phyloP scores from a whole-genome alignment of 2,888 invertebrate species.

The Cheilosia impressa region DNA sequence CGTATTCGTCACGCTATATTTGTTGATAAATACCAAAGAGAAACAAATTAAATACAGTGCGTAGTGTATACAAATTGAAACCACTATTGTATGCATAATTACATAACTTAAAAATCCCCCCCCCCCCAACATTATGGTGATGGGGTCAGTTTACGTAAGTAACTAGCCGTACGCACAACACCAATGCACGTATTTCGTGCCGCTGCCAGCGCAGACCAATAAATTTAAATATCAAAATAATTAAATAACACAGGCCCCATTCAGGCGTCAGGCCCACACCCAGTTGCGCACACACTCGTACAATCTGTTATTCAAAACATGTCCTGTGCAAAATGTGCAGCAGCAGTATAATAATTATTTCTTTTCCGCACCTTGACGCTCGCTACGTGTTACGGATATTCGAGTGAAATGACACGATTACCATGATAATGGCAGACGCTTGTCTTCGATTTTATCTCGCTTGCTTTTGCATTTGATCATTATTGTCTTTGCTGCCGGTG shows the following conservation, averaged over 20 bases:
- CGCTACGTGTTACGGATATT: conserved; percentile 51
- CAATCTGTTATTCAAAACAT: conserved; percentile 60
- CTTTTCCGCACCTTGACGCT: conserved; percentile 9
- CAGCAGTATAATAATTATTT: conserved; percentile 14
- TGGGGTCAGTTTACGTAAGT: conserved; percentile 10
- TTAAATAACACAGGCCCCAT: conserved; percentile 25
- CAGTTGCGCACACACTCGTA: conserved; percentile 14
- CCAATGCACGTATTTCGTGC: conserved; percentile 13
- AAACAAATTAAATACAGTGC: no score
- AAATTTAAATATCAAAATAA: conserved; percentile 61
- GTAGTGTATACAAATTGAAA: no score
- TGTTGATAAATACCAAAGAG: no score
- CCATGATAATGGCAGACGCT: conserved; percentile 42
- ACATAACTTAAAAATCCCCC: no score
- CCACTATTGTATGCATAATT: no score
- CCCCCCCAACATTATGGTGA: neutral
- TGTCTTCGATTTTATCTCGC: conserved; percentile 50
- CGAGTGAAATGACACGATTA: conserved; percentile 10
- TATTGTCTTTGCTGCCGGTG: conserved; percentile 12
- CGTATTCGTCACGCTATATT: no score
- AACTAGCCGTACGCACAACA: conserved; percentile 6
- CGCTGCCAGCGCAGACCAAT: conserved; percentile 9
- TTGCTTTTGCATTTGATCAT: conserved; percentile 19
- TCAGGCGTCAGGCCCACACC: neutral
- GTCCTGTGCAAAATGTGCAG: conserved; percentile 35